These are phyloP conservation scores for Tipula helvola DNA, from an alignment of 2,888 invertebrate species.

Conservation along the genomic window DNA sequence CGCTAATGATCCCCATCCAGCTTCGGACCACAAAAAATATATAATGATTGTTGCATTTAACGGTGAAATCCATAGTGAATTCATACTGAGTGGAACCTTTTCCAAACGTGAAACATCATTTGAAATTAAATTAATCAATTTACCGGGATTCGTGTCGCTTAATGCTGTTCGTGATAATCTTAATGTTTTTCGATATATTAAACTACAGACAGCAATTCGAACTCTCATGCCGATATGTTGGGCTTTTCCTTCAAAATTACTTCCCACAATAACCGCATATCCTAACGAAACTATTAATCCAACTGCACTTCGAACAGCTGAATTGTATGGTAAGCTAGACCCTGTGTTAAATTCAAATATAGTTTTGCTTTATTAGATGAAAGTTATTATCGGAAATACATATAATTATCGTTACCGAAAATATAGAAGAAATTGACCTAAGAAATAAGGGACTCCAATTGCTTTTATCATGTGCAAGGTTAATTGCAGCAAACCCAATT, in stretches of 20 bases:
- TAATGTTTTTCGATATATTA: conserved; percentile 73
- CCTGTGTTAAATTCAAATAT: background rate
- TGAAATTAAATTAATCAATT: conserved; percentile 76
- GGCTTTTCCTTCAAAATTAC: background rate
- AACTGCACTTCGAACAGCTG: background rate
- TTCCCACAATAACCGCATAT: background rate
- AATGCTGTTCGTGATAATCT: conserved; percentile 53
- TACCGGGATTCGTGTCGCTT: conserved; percentile 72
- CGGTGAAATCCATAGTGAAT: conserved; percentile 75
- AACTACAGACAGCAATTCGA: conserved; percentile 65
- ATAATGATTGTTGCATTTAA: conserved; percentile 48
- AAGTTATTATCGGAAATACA: background rate
- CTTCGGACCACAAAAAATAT: conserved; percentile 54
- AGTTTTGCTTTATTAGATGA: background rate
- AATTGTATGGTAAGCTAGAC: background rate
- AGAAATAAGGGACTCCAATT: conserved; percentile 14
- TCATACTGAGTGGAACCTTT: conserved; percentile 55
- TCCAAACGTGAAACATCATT: conserved; percentile 83
- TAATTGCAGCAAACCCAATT: conserved; percentile 14
- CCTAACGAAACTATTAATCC: background rate
- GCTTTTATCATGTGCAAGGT: background rate
- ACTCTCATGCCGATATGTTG: conserved; percentile 65
- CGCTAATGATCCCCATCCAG: conserved; percentile 50
- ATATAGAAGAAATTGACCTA: conserved; percentile 18
- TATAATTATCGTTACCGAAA: conserved; percentile 15